A percentile compares a stretch with the other conserved stretches of the same genome.
phyloP scores from a whole-genome alignment of 2,888 invertebrate species.

The Thecophora atra region DNA sequence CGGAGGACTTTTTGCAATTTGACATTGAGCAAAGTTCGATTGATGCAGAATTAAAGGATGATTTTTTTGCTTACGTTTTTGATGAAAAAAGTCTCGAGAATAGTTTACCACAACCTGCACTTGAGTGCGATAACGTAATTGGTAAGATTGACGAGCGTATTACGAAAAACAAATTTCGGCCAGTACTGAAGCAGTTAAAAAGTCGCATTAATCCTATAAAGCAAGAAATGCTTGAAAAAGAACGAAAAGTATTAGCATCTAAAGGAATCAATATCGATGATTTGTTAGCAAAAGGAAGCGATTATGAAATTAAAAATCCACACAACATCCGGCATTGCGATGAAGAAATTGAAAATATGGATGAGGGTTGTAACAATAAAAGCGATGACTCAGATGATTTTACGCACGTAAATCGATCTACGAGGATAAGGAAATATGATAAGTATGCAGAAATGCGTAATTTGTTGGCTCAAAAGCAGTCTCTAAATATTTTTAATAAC shows the following conservation, averaged over 20 bases:
- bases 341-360: slow-evolving; percentile 34
- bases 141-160: slow-evolving; percentile 62
- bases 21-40: slow-evolving; percentile 56
- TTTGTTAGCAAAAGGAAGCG: slow-evolving; percentile 51
- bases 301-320: slow-evolving; percentile 31
- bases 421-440: slow-evolving; percentile 58
- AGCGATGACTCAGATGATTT: slow-evolving; percentile 55
- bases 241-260: slow-evolving; percentile 58
- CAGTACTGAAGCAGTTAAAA: slow-evolving; percentile 63
- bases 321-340: slow-evolving; percentile 40
- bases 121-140: slow-evolving; percentile 56
- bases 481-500: slow-evolving; percentile 60
- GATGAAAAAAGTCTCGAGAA: slow-evolving; percentile 53
- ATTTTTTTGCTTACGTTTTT: slow-evolving; percentile 64
- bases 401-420: slow-evolving; percentile 52
- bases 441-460: slow-evolving; percentile 64
- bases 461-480: slow-evolving; percentile 62
- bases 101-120: slow-evolving; percentile 41
- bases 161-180: slow-evolving; percentile 63
- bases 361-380: slow-evolving; percentile 42
- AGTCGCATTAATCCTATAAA: slow-evolving; percentile 65
- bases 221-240: slow-evolving; percentile 62
- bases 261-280: slow-evolving; percentile 65
- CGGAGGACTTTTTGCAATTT: slow-evolving; percentile 59
- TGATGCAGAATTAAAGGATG: slow-evolving; percentile 57